Percentiles rank a stretch among this genome's conserved stretches.
phyloP scores from a whole-genome alignment of 2,113 vertebrate genomes.

The Oncorhynchus nerka region DNA sequence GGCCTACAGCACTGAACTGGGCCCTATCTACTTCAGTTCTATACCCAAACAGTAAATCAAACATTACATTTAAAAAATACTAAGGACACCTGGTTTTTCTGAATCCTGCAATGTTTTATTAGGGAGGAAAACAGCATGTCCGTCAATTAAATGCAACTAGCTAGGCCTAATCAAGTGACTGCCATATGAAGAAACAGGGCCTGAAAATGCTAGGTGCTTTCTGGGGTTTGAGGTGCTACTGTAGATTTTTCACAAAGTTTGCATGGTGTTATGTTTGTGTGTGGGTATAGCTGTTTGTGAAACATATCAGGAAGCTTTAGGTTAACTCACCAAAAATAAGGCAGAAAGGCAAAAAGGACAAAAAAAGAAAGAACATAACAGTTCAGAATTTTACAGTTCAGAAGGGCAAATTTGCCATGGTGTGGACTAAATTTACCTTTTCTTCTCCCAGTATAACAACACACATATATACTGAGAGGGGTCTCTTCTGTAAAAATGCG shows the following conservation, averaged over 20 bases:
- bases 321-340: conserved; percentile 50
- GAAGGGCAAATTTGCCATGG: conserved; percentile 59
- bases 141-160: conserved; percentile 1
- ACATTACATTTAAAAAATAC: neutral
- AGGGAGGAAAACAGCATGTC: neutral
- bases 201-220: conserved; percentile 5
- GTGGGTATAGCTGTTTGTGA: conserved; percentile 28
- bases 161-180: neutral
- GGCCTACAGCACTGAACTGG: neutral
- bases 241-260: conserved; percentile 25
- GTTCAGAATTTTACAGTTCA: conserved; percentile 48
- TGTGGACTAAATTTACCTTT: conserved; percentile 81
- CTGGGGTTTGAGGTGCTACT: neutral
- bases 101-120: neutral
- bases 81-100: neutral
- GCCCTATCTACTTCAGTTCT: neutral
- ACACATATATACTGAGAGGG: conserved; percentile 77
- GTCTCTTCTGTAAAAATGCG: conserved; percentile 73
- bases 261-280: conserved; percentile 30
- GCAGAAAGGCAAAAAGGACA: conserved; percentile 41
- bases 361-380: conserved; percentile 58
- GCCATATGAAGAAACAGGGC: conserved; percentile 7
- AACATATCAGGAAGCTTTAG: conserved; percentile 33
- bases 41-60: neutral
- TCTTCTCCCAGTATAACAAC: conserved; percentile 77